Conservation (phyloP, 2,797 vertebrate species). For the Fistularia commersonii region DNA sequence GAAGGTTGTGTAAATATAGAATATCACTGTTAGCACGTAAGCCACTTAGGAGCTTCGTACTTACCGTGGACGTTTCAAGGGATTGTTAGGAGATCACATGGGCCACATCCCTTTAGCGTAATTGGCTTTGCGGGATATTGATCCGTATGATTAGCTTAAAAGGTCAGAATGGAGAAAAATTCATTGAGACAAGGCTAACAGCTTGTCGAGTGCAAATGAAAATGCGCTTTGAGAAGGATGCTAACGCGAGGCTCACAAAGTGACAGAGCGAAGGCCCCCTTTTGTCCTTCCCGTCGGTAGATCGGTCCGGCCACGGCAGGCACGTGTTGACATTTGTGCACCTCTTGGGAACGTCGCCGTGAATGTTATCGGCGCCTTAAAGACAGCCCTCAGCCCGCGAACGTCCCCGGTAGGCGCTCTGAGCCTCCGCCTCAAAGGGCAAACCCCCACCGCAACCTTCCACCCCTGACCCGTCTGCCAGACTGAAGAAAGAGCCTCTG, state of each 20-base stretch:
- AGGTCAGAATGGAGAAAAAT: constrained; percentile 18
- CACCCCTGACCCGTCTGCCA: constrained; percentile 66
- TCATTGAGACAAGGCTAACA: no score
- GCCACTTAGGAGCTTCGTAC: constrained; percentile 26
- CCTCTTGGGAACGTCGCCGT: constrained; percentile 75
- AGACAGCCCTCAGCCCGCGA: constrained; percentile 60
- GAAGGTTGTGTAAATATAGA: constrained; percentile 21
- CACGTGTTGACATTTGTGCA: constrained; percentile 79
- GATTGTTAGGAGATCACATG: constrained; percentile 42
- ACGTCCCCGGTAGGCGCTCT: constrained; percentile 43
- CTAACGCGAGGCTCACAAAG: background rate
- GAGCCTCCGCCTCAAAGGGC: constrained; percentile 53
- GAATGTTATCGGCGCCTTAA: constrained; percentile 81
- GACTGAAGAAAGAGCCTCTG: constrained; percentile 69
- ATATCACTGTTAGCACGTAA: constrained; percentile 21
- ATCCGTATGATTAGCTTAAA: constrained; percentile 32
- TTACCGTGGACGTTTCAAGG: constrained; percentile 26
- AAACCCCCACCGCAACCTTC: constrained; percentile 54
- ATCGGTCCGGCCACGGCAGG: constrained; percentile 70
- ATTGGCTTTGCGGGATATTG: constrained; percentile 51
- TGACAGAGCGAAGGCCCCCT: constrained; percentile 17
- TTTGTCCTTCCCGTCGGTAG: constrained; percentile 69
- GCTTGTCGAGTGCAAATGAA: no score
- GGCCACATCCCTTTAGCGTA: constrained; percentile 37
- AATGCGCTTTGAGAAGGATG: no score